These are phyloP conservation scores for Cirrhinus molitorella DNA, from an alignment of 2,797 vertebrate genomes.

Conservation along the genomic window DNA sequence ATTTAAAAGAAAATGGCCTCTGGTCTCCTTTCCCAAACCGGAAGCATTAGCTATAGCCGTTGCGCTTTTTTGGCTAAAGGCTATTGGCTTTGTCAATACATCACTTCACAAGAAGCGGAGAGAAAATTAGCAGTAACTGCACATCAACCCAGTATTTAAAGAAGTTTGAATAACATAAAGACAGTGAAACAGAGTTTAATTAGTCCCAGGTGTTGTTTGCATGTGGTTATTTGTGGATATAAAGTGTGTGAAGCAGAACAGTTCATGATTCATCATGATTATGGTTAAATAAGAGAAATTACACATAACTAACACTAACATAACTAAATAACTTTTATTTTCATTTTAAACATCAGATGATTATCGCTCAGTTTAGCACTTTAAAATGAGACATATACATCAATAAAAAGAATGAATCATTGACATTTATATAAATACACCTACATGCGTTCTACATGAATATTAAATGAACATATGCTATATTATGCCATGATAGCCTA, in stretches of 20 bases:
- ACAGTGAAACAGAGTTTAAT: not conserved
- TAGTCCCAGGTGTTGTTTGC: not conserved
- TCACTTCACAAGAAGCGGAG: not conserved
- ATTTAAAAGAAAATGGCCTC: too few relatives aligned
- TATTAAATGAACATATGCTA: not conserved
- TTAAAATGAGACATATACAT: not conserved
- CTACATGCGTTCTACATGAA: not conserved
- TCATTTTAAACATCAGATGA: not conserved
- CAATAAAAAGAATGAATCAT: not conserved
- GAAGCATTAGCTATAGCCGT: too few relatives aligned
- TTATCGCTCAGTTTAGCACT: not conserved
- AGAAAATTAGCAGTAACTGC: not conserved
- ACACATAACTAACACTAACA: too few relatives aligned
- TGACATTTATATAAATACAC: not conserved
- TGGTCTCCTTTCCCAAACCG: too few relatives aligned
- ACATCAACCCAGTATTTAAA: not conserved
- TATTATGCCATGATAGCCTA: not conserved
- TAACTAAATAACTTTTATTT: not conserved
- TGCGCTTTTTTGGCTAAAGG: too few relatives aligned
- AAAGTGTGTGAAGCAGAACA: not conserved
- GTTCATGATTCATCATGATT: not conserved
- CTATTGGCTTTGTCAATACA: not conserved
- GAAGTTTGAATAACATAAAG: not conserved
- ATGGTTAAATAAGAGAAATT: not conserved
- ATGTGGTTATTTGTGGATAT: not conserved